Evolutionary conservation across 2,113 vertebrate genomes (phyloP), one percentile per base, ranked within the genome.

Genomic region (Oreochromis niloticus): DNA sequence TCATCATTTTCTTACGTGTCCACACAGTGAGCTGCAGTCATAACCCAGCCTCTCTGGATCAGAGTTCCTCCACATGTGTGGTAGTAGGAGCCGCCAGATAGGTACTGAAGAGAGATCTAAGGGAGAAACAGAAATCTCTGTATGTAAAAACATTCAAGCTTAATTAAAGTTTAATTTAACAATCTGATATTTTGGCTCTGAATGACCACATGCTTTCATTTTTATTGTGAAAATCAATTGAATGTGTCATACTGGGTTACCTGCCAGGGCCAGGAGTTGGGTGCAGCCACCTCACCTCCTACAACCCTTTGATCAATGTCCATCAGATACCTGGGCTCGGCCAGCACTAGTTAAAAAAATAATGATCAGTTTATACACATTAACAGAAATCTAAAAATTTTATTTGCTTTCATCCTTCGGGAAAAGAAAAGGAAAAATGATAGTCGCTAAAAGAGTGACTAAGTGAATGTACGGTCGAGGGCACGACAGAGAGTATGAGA

Each of bases 11-110:
- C 34, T 52, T 91, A 96, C 95, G 95, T 95, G 93, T 95, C 95
- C 88, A 96, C 95, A 13, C 98, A 98, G 87, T 98, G 98, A 93
- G 98, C 98, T 4, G 97, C 98, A 0, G 97, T 98, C 97, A 98
- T 91, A 34, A 98, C 98, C 97, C 98, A 98, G 92, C 96, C 95
- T 6, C 4, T 91, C 19, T 1, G 79, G 82, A 98, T 93, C 93
- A 98, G 96, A 85, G 96, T 97, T 73, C 98, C 98, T 6, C 98
- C 97, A 9, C 98, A 98, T 10, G 96, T 98, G 94, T 98, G 98
- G 84, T 95, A 22, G 96, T 94, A 98, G 7, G 4, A 13, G 54
- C 95, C 85, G 0, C 86, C 6, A 2, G 96, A 96, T 48, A 0
- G 30, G 88, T 97, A 97, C 96, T 98, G 98, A 75, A 96, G 95